These are phyloP conservation scores for Acanthopleura granulata DNA, from an alignment of 2,888 invertebrate species.

Conservation along the genomic window DNA sequence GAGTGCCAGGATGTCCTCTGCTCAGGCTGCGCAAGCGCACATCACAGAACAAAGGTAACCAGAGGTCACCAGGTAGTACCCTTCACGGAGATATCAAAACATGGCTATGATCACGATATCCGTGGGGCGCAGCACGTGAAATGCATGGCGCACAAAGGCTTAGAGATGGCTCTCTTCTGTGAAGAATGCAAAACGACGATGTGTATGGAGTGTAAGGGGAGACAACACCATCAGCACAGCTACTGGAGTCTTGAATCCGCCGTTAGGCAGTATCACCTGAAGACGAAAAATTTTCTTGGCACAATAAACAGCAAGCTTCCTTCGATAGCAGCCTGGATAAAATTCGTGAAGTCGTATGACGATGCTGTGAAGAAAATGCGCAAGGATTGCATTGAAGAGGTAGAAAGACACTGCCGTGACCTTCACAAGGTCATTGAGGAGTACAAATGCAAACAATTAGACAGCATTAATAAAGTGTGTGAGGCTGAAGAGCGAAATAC, in stretches of 20 bases:
- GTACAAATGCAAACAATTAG: slow-evolving; percentile 37
- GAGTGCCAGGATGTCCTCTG: slow-evolving; percentile 64
- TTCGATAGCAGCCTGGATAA: slow-evolving; percentile 43
- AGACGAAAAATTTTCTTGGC: slow-evolving; percentile 44
- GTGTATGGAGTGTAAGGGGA: slow-evolving; percentile 51
- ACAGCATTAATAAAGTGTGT: slow-evolving; percentile 35
- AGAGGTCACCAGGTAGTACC: slow-evolving; percentile 55
- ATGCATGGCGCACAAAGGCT: slow-evolving; percentile 44
- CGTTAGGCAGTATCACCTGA: slow-evolving; percentile 33
- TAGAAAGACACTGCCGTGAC: slow-evolving; percentile 47
- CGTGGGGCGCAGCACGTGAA: slow-evolving; percentile 42
- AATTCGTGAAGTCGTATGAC: slow-evolving; percentile 48
- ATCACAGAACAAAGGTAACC: slow-evolving; percentile 60
- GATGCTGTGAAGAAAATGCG: slow-evolving; percentile 37
- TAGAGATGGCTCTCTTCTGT: slow-evolving; percentile 46
- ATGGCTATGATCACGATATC: slow-evolving; percentile 57
- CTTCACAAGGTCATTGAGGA: slow-evolving; percentile 54
- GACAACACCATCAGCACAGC: slow-evolving; percentile 45
- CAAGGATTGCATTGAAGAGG: slow-evolving; percentile 30
- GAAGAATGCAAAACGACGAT: slow-evolving; percentile 46
- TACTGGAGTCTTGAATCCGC: slow-evolving; percentile 34
- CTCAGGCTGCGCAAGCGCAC: slow-evolving; percentile 52
- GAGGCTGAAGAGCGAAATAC: slow-evolving; percentile 38
- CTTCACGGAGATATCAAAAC: slow-evolving; percentile 49
- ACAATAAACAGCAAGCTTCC: slow-evolving; percentile 46